phyloP scores from a whole-genome alignment of 2,797 vertebrate genomes.

The Tapirus indicus region DNA sequence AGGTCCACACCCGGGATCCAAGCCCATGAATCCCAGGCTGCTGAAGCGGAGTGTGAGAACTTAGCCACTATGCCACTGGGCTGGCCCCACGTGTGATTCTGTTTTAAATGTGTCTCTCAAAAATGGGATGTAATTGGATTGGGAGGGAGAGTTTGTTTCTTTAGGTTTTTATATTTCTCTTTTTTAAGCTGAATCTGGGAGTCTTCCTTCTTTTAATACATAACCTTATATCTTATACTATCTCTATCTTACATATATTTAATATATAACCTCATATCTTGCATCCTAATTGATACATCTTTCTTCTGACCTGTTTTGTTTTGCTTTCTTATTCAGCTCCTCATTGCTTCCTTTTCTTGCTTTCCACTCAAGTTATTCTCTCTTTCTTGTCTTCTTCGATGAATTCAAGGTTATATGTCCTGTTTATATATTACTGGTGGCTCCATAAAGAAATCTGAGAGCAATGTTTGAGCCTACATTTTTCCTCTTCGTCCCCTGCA shows the following conservation, averaged over 20 bases:
- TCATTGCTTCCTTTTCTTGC: not conserved
- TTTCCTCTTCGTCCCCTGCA: not conserved
- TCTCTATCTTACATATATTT: not conserved
- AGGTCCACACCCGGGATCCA: no score
- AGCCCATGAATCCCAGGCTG: no score
- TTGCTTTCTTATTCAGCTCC: not conserved
- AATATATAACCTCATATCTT: not conserved
- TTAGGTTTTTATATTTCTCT: not conserved
- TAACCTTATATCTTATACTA: not conserved
- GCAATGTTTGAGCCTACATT: not conserved
- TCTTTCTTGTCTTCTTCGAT: not conserved
- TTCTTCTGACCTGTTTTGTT: not conserved
- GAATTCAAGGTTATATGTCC: not conserved
- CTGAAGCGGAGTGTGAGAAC: no score
- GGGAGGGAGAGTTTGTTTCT: not conserved
- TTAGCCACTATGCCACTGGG: no score
- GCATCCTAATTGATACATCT: not conserved
- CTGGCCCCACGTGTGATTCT: no score
- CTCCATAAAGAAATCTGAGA: not conserved
- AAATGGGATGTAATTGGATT: not conserved
- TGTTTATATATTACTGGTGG: not conserved
- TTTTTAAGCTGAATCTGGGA: not conserved
- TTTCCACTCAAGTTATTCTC: not conserved
- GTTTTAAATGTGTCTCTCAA: not conserved
- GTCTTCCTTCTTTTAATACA: not conserved